Evolutionary conservation across 2,888 invertebrate genomes (phyloP).

Genomic region (Torymus tubicola): DNA sequence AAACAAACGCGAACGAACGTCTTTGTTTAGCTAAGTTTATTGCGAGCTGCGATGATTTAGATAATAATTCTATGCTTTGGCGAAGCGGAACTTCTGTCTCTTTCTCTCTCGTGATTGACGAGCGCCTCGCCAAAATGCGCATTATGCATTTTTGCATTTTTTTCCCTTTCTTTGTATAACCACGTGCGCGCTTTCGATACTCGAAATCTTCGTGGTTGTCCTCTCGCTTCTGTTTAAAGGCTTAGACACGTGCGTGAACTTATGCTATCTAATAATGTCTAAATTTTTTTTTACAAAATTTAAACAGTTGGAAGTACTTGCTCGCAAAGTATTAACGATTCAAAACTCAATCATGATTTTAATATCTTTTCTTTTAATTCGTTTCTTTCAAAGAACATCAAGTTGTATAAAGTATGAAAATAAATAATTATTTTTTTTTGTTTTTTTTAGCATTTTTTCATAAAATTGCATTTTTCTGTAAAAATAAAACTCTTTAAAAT

Average conservation of each 20-base stretch:
- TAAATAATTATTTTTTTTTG: constrained; percentile 15
- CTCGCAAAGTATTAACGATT: neutral
- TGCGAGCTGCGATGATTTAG: constrained; percentile 46
- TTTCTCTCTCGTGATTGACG: constrained; percentile 53
- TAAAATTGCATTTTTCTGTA: constrained; percentile 20
- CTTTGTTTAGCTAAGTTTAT: constrained; percentile 23
- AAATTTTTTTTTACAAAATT: constrained; percentile 30
- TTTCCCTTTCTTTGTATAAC: constrained; percentile 28
- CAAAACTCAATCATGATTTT: constrained; percentile 25
- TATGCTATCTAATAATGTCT: constrained; percentile 37
- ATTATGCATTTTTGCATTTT: constrained; percentile 45
- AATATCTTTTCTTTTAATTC: constrained; percentile 1
- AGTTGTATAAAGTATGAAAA: constrained; percentile 31
- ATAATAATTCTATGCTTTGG: constrained; percentile 55
- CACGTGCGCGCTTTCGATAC: neutral
- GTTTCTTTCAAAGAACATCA: constrained; percentile 31
- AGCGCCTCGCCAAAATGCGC: constrained; percentile 50
- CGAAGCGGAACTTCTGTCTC: constrained; percentile 56
- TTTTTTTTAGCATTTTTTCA: neutral
- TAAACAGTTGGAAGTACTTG: constrained; percentile 3
- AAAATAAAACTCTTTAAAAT: constrained; percentile 47
- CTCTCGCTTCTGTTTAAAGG: constrained; percentile 31
- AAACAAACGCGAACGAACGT: constrained; percentile 40
- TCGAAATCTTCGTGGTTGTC: constrained; percentile 25
- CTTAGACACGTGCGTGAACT: constrained; percentile 38